phyloP scores from a whole-genome alignment of 1,140 invertebrate species.

The Venustaconcha ellipsiformis region DNA sequence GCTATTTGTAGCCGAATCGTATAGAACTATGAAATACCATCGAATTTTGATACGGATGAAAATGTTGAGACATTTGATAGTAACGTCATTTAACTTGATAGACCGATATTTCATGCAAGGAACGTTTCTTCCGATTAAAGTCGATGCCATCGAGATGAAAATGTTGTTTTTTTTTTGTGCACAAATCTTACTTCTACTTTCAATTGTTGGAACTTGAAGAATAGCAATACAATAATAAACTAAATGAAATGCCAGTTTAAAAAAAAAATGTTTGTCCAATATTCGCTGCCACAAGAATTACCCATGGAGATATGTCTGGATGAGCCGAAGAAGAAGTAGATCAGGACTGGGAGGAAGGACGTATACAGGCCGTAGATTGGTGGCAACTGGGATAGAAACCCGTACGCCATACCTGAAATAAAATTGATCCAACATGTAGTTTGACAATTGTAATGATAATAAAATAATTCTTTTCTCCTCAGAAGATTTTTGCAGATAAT shows the following conservation, averaged over 20 bases:
- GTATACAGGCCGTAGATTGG: slow-evolving; percentile 69
- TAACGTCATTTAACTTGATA: too few relatives aligned
- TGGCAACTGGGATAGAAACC: slow-evolving; percentile 63
- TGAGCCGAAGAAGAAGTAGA: slow-evolving; percentile 70
- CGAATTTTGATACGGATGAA: too few relatives aligned
- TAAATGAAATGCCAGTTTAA: background rate
- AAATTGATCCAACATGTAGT: slow-evolving; percentile 3
- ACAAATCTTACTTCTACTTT: background rate
- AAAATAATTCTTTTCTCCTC: background rate
- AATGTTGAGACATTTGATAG: too few relatives aligned
- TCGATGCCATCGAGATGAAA: too few relatives aligned
- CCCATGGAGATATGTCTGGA: slow-evolving; percentile 68
- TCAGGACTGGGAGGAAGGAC: slow-evolving; percentile 69
- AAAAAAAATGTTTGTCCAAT: too few relatives aligned
- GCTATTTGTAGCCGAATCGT: too few relatives aligned
- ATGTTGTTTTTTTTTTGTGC: too few relatives aligned
- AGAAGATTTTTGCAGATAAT: background rate
- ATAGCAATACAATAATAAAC: background rate
- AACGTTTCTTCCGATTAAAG: too few relatives aligned
- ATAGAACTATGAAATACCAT: too few relatives aligned
- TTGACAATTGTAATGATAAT: background rate
- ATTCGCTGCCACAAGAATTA: slow-evolving; percentile 33
- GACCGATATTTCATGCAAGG: too few relatives aligned
- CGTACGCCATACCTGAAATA: slow-evolving; percentile 68
- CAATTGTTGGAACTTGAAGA: background rate